A percentile compares a stretch with the other conserved stretches of the same genome.
phyloP scores from a whole-genome alignment of 2,888 invertebrate species.

The Rhingia rostrata region DNA sequence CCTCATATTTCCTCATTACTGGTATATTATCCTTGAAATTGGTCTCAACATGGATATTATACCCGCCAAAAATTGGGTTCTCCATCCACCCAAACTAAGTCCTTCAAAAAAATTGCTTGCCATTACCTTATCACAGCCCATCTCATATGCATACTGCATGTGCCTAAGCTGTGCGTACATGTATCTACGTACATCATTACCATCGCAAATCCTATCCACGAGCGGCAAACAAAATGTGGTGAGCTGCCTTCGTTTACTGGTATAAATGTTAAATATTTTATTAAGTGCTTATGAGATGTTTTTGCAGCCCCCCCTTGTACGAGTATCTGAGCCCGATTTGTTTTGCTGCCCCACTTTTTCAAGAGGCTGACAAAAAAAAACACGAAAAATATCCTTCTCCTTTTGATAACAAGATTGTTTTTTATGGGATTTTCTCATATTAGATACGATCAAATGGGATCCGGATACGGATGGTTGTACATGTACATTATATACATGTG shows the following conservation, averaged over 20 bases:
- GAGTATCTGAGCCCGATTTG: constrained; percentile 45
- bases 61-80: constrained; percentile 1
- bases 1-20: neutral
- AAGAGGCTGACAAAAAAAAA: constrained; percentile 10
- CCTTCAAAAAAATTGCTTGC: constrained; percentile 9
- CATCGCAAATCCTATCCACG: constrained; percentile 33
- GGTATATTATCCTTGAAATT: constrained; percentile 27
- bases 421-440: constrained; percentile 65
- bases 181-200: constrained; percentile 22
- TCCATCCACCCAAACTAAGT: neutral
- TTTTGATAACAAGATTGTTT: constrained; percentile 70
- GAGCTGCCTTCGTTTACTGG: constrained; percentile 15
- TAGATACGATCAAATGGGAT: constrained; percentile 69
- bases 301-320: constrained; percentile 8
- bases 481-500: constrained; percentile 18
- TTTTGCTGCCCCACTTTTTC: constrained; percentile 63
- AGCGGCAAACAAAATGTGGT: constrained; percentile 10
- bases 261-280: constrained; percentile 75
- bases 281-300: constrained; percentile 74
- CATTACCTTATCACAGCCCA: constrained; percentile 41
- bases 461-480: constrained; percentile 37
- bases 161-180: neutral
- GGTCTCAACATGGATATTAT: constrained; percentile 6
- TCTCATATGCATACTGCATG: constrained; percentile 33
- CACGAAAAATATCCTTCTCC: constrained; percentile 35